Evolutionary conservation across 2,797 vertebrate genomes (phyloP).

Genomic region (Columba guinea): DNA sequence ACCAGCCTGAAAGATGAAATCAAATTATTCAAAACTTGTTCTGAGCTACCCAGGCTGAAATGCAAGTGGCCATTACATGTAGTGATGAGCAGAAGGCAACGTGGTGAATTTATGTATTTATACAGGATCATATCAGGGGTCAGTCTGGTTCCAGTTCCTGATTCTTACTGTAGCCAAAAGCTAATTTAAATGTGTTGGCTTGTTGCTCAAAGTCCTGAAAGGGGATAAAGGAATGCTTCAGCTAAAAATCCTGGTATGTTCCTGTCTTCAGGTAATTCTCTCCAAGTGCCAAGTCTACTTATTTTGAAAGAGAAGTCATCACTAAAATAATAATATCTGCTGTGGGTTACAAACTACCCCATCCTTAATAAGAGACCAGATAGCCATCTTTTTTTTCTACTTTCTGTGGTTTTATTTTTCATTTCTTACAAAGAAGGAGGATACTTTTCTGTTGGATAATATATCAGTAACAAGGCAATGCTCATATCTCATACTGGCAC

Average conservation of each 20-base stretch:
- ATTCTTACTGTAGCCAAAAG: background rate
- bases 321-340: background rate
- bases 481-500: background rate
- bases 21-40: background rate
- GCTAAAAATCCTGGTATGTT: background rate
- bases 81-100: background rate
- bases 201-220: background rate
- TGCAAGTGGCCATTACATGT: background rate
- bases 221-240: background rate
- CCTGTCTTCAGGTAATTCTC: background rate
- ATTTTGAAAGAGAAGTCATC: background rate
- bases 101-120: background rate
- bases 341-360: background rate
- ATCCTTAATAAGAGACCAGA: background rate
- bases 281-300: background rate
- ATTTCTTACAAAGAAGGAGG: background rate
- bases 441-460: background rate
- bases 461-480: slow-evolving; percentile 18
- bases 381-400: background rate
- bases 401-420: background rate
- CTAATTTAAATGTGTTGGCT: background rate
- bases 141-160: background rate
- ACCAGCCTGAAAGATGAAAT: slow-evolving; percentile 84
- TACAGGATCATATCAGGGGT: background rate
- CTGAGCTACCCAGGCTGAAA: background rate